Evolutionary conservation across 2,797 vertebrate genomes (phyloP).

Genomic region (Argyrosomus regius): DNA sequence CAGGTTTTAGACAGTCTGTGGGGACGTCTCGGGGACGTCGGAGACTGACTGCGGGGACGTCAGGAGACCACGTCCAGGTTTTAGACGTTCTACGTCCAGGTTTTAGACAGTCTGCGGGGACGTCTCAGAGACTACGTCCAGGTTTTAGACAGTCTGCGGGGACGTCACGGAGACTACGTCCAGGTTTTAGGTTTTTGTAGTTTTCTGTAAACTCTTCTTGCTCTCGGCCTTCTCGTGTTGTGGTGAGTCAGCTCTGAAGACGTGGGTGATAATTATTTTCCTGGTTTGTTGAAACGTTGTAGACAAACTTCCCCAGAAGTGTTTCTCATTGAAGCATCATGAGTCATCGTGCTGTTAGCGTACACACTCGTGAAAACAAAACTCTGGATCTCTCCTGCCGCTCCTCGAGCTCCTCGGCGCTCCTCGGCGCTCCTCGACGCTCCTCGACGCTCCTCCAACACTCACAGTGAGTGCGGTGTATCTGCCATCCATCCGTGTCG

Average conservation of each 20-base stretch:
- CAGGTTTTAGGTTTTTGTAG: too few species aligned
- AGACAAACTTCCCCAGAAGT: conserved; percentile 42
- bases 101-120: too few species aligned
- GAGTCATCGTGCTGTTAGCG: conserved; percentile 58
- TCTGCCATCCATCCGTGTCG: conserved; percentile 65
- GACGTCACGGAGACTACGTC: too few species aligned
- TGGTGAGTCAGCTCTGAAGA: conserved; percentile 55
- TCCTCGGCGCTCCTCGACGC: conserved; percentile 41
- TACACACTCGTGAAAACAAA: conserved; percentile 41
- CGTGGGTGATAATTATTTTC: conserved; percentile 49
- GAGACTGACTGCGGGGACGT: too few species aligned
- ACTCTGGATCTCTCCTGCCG: conserved; percentile 32
- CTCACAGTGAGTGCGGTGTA: conserved; percentile 53
- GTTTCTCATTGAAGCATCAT: conserved; percentile 51
- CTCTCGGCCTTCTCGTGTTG: too few species aligned
- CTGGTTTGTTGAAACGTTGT: conserved; percentile 34
- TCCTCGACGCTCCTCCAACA: conserved; percentile 45
- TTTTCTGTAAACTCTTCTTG: too few species aligned
- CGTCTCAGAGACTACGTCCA: too few species aligned
- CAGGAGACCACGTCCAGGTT: too few species aligned
- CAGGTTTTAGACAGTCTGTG: too few species aligned
- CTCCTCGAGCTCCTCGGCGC: conserved; percentile 30
- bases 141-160: too few species aligned
- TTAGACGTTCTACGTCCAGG: too few species aligned
- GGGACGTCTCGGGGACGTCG: too few species aligned